Base-by-base conservation (phyloP, 2,113 vertebrate genomes). In the Helogale parvula region DNA sequence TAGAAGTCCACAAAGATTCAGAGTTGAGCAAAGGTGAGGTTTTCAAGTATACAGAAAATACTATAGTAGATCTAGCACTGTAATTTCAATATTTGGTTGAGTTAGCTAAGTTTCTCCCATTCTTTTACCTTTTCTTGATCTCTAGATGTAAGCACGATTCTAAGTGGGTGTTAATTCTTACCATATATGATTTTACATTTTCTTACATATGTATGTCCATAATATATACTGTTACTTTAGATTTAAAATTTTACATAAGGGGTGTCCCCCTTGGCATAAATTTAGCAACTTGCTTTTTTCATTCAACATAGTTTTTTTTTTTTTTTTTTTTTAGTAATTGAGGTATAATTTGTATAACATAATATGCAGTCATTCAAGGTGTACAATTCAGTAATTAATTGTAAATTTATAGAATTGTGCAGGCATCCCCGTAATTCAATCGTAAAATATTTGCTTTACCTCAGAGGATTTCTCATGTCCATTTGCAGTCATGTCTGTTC, bases 1-100 rank as follows among this genome's bases (percentile, higher is more conserved):
- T 99, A 97, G 99, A 99, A 98, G 98, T 98, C 66, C 99, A 99
- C 98, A 99, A 98, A 77, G 99, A 99, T 98, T 98, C 97, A 16
- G 98, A 98, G 71, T 96, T 98, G 96, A 99, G 98, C 99, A 96
- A 97, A 99, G 98, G 98, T 99, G 93, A 98, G 98, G 63, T 90
- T 91, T 90, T 93, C 35, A 91, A 31, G 13, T 66, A 76, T 80
- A 27, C 74, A 82, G n/a, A 98, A 94, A 90, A 87, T 81, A 57
- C 45, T 12, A 7, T 63, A 76, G 71, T 7, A 79, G 50, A 63
- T 57, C 13, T 79, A 35, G n/a, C 35, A 88, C 41, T 87, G 38
- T 81, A 54, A 50, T 81, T 45, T 19, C 90, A 88, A 52, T 94
- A 52, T 69, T 96, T 96, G n/a, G 4, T 69, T 87, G 79, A 83